Conservation (phyloP, 2,113 vertebrate species). For the Atractosteus spatula region DNA sequence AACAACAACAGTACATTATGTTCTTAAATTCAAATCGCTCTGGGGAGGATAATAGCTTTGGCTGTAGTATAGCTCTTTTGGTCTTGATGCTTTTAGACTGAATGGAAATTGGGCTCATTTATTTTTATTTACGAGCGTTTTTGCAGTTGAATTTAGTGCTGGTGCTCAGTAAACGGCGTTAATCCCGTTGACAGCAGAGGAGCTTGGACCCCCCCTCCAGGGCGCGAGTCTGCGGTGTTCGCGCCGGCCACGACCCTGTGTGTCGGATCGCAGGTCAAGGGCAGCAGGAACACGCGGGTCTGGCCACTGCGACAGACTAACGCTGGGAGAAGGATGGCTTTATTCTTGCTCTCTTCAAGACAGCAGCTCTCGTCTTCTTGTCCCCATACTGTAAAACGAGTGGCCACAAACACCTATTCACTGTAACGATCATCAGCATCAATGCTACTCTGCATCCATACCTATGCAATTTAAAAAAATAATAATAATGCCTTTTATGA, state of each 20-base stretch:
- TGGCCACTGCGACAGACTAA: too few relatives aligned
- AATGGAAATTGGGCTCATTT: slow-evolving; percentile 8
- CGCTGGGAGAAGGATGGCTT: too few relatives aligned
- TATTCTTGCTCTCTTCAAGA: too few relatives aligned
- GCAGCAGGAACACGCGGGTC: neutral
- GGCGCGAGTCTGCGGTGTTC: neutral
- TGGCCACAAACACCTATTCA: too few relatives aligned
- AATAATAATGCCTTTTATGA: too few relatives aligned
- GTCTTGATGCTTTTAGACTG: neutral
- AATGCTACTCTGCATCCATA: too few relatives aligned
- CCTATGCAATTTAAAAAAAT: too few relatives aligned
- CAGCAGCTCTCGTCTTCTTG: too few relatives aligned
- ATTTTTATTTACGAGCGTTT: neutral
- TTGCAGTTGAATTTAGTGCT: slow-evolving; percentile 8
- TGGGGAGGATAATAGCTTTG: slow-evolving; percentile 1
- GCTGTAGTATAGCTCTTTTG: neutral
- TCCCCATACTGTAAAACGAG: too few relatives aligned
- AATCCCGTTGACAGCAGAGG: neutral
- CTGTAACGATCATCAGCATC: too few relatives aligned
- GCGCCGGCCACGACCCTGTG: neutral
- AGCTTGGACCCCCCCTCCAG: neutral
- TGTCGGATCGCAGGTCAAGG: neutral
- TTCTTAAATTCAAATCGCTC: slow-evolving; percentile 3
- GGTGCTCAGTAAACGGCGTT: slow-evolving; percentile 2
- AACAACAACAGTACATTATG: neutral